phyloP scores from a whole-genome alignment of 2,113 vertebrate genomes.

The Varanus komodoensis region DNA sequence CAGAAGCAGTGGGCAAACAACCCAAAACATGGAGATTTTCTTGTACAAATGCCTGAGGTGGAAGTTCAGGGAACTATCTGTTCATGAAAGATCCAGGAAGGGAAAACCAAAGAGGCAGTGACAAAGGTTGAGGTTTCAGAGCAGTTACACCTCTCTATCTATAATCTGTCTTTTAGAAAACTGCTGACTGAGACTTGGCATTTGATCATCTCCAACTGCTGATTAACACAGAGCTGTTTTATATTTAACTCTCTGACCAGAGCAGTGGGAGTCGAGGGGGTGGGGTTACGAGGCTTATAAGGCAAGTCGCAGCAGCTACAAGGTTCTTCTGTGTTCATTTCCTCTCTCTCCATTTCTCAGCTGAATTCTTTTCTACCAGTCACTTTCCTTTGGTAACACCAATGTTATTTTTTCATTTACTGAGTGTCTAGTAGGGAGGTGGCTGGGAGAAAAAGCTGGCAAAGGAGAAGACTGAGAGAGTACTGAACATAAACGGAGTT shows the following conservation, averaged over 20 bases:
- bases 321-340: conserved; percentile 52
- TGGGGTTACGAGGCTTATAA: conserved; percentile 68
- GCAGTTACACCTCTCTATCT: conserved; percentile 64
- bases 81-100: conserved; percentile 8
- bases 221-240: conserved; percentile 81
- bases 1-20: not conserved
- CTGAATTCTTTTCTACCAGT: conserved; percentile 48
- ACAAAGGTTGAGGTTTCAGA: conserved; percentile 69
- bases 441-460: not conserved
- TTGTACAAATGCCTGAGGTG: conserved; percentile 34
- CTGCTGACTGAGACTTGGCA: conserved; percentile 78
- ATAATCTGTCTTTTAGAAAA: conserved; percentile 60
- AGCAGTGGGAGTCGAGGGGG: conserved; percentile 66
- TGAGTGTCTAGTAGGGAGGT: conserved; percentile 31
- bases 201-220: conserved; percentile 71
- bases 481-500: conserved; percentile 48
- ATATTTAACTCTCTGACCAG: conserved; percentile 86
- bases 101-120: conserved; percentile 40
- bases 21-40: conserved; percentile 33
- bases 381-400: conserved; percentile 36
- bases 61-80: conserved; percentile 52
- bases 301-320: conserved; percentile 51
- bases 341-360: conserved; percentile 34
- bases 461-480: conserved; percentile 50
- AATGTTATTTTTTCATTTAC: conserved; percentile 59